Percentiles rank a stretch among this genome's conserved stretches.
These are phyloP conservation scores for Chamaetylas fuelleborni DNA, from an alignment of 2,113 vertebrate species.

Conservation along the genomic window DNA sequence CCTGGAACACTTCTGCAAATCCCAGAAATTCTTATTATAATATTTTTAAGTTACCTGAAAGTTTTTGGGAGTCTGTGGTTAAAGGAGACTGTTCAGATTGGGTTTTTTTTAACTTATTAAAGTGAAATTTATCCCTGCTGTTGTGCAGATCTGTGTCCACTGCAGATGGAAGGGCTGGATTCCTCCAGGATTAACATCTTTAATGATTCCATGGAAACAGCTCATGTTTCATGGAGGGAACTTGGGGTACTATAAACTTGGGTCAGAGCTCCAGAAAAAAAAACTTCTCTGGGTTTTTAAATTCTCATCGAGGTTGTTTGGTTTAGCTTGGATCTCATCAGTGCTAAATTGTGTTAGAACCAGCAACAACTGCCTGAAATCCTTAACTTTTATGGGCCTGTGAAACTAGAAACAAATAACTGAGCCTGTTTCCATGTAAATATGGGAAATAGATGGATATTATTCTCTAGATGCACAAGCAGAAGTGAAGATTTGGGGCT, in stretches of 20 bases:
- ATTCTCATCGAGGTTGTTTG: neutral
- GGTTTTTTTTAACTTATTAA: too few relatives aligned
- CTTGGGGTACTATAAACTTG: neutral
- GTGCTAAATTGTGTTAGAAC: neutral
- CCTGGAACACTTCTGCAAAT: neutral
- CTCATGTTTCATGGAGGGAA: too few relatives aligned
- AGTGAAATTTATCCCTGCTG: neutral
- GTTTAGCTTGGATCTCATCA: neutral
- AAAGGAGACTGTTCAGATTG: neutral
- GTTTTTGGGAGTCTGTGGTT: neutral
- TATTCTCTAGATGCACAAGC: fast-evolving
- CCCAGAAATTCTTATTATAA: neutral
- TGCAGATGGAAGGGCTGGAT: neutral
- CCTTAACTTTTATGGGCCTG: neutral
- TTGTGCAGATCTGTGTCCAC: neutral
- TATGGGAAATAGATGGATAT: too few relatives aligned
- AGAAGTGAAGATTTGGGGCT: neutral
- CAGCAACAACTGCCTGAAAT: neutral
- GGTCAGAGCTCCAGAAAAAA: neutral
- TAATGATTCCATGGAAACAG: neutral
- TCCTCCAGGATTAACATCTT: neutral
- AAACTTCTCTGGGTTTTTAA: neutral
- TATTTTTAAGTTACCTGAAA: neutral
- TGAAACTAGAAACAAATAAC: neutral
- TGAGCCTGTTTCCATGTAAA: neutral